Percentiles rank a stretch among this genome's conserved stretches.
Conservation (phyloP, 2,113 vertebrate species). For the Potamarius usumacintae region DNA sequence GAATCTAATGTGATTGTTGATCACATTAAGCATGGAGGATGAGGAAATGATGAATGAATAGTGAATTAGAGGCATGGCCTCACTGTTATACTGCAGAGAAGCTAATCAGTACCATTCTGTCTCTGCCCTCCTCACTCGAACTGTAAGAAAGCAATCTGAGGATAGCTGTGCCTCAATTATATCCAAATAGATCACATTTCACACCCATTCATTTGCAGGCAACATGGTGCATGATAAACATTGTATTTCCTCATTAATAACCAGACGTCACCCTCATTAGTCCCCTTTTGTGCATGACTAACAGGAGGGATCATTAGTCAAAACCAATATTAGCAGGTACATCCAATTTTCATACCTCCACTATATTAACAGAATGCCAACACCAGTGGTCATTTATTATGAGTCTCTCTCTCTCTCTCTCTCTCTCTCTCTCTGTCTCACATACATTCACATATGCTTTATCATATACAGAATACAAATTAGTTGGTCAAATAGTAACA, state of each 20-base stretch:
- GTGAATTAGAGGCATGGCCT: conserved; percentile 48
- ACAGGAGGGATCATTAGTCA: conserved; percentile 54
- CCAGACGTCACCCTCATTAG: conserved; percentile 53
- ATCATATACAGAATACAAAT: neutral
- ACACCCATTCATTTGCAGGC: conserved; percentile 54
- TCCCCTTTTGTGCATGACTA: conserved; percentile 48
- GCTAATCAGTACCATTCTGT: conserved; percentile 47
- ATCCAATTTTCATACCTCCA: conserved; percentile 58
- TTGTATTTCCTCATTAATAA: conserved; percentile 57
- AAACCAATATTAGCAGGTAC: conserved; percentile 61
- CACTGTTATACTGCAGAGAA: conserved; percentile 28
- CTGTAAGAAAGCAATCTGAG: conserved; percentile 45
- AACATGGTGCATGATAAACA: conserved; percentile 52
- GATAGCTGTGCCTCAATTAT: conserved; percentile 55
- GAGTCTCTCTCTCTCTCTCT: conserved; percentile 38
- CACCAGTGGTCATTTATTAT: conserved; percentile 52
- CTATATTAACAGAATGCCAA: conserved; percentile 51
- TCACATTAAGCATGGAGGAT: conserved; percentile 49
- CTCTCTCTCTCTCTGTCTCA: neutral
- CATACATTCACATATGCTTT: conserved; percentile 5
- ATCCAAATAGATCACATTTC: conserved; percentile 57
- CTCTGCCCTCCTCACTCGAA: conserved; percentile 37
- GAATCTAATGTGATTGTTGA: conserved; percentile 44
- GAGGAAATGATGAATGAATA: conserved; percentile 54
- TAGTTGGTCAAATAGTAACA: neutral